phyloP scores from a whole-genome alignment of 2,113 vertebrate genomes.

The Melanerpes aurifrons region DNA sequence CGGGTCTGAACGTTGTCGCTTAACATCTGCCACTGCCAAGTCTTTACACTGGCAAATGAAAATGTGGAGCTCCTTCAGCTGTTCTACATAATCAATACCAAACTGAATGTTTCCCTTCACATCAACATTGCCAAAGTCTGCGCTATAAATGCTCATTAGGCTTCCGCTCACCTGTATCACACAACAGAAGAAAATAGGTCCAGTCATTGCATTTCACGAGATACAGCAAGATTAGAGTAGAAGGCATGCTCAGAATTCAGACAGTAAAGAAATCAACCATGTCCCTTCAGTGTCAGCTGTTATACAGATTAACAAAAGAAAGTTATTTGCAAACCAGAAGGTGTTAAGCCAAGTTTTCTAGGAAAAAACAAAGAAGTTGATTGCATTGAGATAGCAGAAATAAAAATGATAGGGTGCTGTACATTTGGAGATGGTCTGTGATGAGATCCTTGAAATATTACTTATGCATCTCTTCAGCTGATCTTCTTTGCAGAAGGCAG shows the following conservation, averaged over 20 bases:
- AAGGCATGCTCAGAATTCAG: neutral
- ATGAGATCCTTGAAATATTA: neutral
- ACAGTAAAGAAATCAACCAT: neutral
- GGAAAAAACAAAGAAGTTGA: neutral
- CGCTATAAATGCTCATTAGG: slow-evolving; percentile 85
- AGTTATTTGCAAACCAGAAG: neutral
- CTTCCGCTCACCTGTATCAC: slow-evolving; percentile 85
- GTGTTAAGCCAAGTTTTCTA: neutral
- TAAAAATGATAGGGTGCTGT: neutral
- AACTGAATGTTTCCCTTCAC: slow-evolving; percentile 91
- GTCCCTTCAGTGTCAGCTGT: neutral
- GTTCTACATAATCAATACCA: slow-evolving; percentile 89
- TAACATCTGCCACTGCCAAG: slow-evolving; percentile 86
- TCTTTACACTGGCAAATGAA: slow-evolving; percentile 91
- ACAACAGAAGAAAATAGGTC: neutral
- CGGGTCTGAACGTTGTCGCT: slow-evolving; percentile 92
- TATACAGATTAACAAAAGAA: neutral
- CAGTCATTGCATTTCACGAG: neutral
- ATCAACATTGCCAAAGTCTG: slow-evolving; percentile 84
- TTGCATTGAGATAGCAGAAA: neutral
- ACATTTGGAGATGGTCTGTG: neutral
- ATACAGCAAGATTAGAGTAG: neutral
- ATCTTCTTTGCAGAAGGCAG: neutral
- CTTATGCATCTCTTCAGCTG: neutral
- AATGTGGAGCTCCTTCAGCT: slow-evolving; percentile 89